Evolutionary conservation across 2,797 vertebrate species (phyloP), one percentile per base, ranked within the genome.

Genomic region (Channallabes apus): DNA sequence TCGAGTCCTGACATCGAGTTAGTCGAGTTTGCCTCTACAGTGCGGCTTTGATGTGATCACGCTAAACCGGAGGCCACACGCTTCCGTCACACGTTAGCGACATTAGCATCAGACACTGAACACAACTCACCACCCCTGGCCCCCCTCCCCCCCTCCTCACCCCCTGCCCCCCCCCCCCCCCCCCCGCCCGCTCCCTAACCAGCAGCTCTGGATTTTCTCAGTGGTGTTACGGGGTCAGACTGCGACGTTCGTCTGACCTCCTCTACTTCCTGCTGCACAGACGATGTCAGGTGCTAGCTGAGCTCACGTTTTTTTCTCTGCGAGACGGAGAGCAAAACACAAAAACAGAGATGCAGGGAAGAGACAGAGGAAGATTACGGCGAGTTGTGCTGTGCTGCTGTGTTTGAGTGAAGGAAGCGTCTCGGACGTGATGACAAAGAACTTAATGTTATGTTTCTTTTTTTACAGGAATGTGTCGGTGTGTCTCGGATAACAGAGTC

Each of bases 121-220:
- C 22, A 79, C 58, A 38, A 2, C 32, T 18, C 20, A 3, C 17
- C 27, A 1, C 2, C 15, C 17, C 15, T 64, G n/a, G n/a, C n/a
- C n/a, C n/a, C n/a, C n/a, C n/a, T n/a, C n/a, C 32, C 62, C 17
- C 51, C 67, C 24, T 24, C 56, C 32, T 35, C 32, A n/a, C n/a
- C 32, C 3, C 32, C 32, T 35, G 1, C 32, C 1, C 32, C 32
- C 3, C 3, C 1, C 32, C 32, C 17, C 71, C 54, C 71, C 76
- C 77, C 18, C 9, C 17, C 17, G 17, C 38, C 68, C 20, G n/a
- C 69, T 72, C 35, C 11, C 29, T 17, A 56, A 59, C 12, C 24
- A 22, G 32, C 56, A 86, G 90, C 87, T 91, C 94, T 94, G 93
- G 88, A 92, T 80, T 91, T 81, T 91, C 91, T 94, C 94, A 93